Evolutionary conservation across 2,797 vertebrate species (phyloP), one percentile per base, ranked within the genome.

Genomic region (Gymnodraco acuticeps): DNA sequence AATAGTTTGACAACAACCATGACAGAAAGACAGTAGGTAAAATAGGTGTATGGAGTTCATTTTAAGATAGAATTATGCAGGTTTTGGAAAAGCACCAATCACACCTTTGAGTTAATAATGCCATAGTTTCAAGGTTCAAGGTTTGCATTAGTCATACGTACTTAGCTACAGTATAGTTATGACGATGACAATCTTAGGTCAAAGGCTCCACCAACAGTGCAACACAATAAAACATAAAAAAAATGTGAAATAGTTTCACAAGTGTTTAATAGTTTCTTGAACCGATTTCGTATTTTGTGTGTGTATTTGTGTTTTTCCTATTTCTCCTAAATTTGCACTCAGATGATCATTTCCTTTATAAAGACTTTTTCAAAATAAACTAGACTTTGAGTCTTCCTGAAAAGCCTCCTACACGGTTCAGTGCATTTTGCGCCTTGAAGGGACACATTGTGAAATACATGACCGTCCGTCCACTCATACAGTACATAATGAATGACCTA

Each of bases 381-480:
- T 56, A 27, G 27, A 20, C 2, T 1, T 10, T 41, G 48, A 54
- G 54, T 54, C 59, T 75, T 23, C 41, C n/a, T 58, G 16, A 75
- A 42, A 47, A 17, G 19, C 64, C 10, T 47, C 58, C 10, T 51
- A n/a, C 63, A 55, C 50, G 41, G 17, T 41, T 68, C 38, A 33
- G 38, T 61, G 42, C 23, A 56, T 68, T 12, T 33, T 46, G 12
- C 16, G 0, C 10, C 51, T 66, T 42, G 60, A 51, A n/a, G n/a
- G 33, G 48, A 55, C 78, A 77, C 8, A 65, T 19, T 74, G 45
- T 56, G 63, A 75, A 84, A 80, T 47, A 81, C 82, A 77, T 56
- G 67, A 78, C 70, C 77, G 62, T 48, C 41, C 5, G 10, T 47
- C 72, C 73, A 67, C 81, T 82, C 56, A 65, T 70, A 23, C 27